Base-by-base conservation (phyloP, 1,140 invertebrate genomes). In the Pseudomyrmex sp. region DNA sequence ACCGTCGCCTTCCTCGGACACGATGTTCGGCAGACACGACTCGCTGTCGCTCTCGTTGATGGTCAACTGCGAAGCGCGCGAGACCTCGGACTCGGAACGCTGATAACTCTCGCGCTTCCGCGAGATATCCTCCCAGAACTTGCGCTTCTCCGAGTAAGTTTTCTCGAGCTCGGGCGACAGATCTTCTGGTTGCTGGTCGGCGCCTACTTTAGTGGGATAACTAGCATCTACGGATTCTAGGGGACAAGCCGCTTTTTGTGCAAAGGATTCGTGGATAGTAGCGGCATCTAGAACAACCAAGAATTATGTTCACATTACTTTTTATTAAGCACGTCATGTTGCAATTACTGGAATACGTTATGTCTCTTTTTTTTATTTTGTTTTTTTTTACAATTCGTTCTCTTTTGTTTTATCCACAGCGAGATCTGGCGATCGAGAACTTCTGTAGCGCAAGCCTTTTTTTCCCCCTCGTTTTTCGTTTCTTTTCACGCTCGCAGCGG, bases 241-340 rank as follows among this genome's bases (percentile, higher is more conserved):
- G 89, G 93, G 89, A 93, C 85, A 92, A 93, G 91, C 89, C 90
- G 92, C 88, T 93, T 94, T 94, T 92, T 94, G 92, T 90, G 89
- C 92, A 91, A 93, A 89, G 92, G 91, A 92, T 89, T 92, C 93
- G 89, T 91, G 92, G 89, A 92, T 92, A 35, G 35, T 35, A 89
- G 90, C 92, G 89, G 91, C 93, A 94, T 94, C 94, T 94, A 94
- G 91, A 94, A 94, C 93, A 94, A 93, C 91, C 89, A 93, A 93
- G 88, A 93, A 93, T 91, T 89, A 91, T 91, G 85, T 75, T 91
- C 88, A 90, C 85, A 89, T 93, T 93, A 93, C 70, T 91, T 85
- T 92, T 93, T 93, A 93, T 93, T 92, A 86, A 80, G 44, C 50
- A 63, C 46, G 12, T 86, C 72, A 73, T 87, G 74, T 87, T 84